A percentile compares a stretch with the other conserved stretches of the same genome.
phyloP scores from a whole-genome alignment of 2,888 invertebrate species.

The Girardia tigrina region DNA sequence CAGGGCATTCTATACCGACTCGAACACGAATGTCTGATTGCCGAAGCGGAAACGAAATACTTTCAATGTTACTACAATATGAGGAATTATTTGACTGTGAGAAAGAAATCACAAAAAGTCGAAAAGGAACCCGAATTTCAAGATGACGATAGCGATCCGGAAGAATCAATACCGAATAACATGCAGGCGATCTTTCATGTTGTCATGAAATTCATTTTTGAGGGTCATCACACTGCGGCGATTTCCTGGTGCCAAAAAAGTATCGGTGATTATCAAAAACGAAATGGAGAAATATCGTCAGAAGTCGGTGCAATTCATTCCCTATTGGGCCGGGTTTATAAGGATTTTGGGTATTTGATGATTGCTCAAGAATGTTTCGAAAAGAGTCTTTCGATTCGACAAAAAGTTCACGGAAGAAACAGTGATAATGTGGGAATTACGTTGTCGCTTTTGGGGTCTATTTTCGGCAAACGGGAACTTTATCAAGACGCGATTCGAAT shows the following conservation, averaged over 20 bases:
- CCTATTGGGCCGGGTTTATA: background rate
- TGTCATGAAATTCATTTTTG: background rate
- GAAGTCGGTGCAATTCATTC: background rate
- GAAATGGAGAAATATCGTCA: background rate
- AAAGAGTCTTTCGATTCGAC: background rate
- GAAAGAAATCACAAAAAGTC: background rate
- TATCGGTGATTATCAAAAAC: background rate
- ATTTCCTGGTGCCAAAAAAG: background rate
- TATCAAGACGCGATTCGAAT: background rate
- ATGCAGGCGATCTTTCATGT: background rate
- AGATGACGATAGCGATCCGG: background rate
- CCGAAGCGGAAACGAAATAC: background rate
- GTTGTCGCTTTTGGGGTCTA: background rate
- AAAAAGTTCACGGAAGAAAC: background rate
- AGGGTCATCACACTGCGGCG: background rate
- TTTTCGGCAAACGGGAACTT: background rate
- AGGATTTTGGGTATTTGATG: background rate
- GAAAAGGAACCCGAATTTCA: background rate
- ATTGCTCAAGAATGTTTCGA: slow-evolving; percentile 5
- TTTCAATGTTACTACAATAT: background rate
- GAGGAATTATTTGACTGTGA: background rate
- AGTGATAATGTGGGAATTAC: slow-evolving; percentile 1
- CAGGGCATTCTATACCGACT: background rate
- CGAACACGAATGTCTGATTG: background rate
- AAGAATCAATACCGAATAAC: background rate